Conservation (phyloP, 1,140 invertebrate genomes). For the Diorhabda elongata region DNA sequence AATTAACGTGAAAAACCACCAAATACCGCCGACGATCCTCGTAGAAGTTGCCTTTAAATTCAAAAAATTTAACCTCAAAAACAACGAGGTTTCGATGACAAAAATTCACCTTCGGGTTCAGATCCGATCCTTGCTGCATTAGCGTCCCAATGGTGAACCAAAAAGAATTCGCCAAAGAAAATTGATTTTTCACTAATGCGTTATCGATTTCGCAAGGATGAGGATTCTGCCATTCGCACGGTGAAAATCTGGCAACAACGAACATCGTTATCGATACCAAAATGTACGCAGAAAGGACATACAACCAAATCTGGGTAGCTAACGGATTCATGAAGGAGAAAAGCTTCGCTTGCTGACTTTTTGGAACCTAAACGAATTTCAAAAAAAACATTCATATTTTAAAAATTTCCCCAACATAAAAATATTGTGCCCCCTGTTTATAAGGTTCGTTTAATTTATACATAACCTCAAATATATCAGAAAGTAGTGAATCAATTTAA, state of each 20-base stretch:
- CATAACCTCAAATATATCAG: too few species aligned
- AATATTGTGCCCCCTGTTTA: too few species aligned
- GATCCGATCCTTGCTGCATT: conserved; percentile 78
- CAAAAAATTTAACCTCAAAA: too few species aligned
- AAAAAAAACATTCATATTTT: too few species aligned
- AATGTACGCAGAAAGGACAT: conserved; percentile 71
- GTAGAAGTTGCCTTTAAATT: conserved; percentile 61
- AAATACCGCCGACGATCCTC: conserved; percentile 71
- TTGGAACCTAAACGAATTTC: conserved; percentile 51
- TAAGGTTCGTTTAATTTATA: too few species aligned
- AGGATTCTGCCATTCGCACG: conserved; percentile 77
- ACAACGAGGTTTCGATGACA: too few species aligned
- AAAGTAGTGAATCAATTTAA: too few species aligned
- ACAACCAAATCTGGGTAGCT: conserved; percentile 79
- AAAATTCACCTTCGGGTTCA: conserved; percentile 63
- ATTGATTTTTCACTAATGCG: conserved; percentile 60
- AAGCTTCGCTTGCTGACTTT: conserved; percentile 66
- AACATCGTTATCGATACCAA: conserved; percentile 79
- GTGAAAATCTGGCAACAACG: conserved; percentile 74
- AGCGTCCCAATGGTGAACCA: conserved; percentile 80
- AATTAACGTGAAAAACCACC: conserved; percentile 89
- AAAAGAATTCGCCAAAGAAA: conserved; percentile 68
- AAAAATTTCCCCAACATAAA: too few species aligned
- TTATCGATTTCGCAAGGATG: conserved; percentile 65
- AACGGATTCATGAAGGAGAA: conserved; percentile 87